These are phyloP conservation scores for Intoshia linei DNA, from an alignment of 1,140 invertebrate species.

Conservation along the genomic window DNA sequence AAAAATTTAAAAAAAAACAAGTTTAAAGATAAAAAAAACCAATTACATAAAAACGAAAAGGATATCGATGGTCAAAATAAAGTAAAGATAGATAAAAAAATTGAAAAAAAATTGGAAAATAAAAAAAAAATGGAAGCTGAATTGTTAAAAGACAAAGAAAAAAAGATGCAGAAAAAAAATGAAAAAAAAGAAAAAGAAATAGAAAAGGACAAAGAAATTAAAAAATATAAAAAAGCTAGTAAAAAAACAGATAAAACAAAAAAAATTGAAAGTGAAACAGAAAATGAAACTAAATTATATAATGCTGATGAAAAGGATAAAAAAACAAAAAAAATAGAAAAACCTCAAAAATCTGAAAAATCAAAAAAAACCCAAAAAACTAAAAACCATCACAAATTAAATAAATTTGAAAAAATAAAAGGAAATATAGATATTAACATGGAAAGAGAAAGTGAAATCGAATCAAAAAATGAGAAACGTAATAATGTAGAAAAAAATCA, in stretches of 20 bases:
- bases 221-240: slow-evolving; percentile 7
- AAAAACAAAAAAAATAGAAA: too few species aligned
- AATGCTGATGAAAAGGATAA: too few species aligned
- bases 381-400: too few species aligned
- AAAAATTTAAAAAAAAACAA: neutral
- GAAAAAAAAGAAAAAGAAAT: slow-evolving; percentile 6
- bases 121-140: neutral
- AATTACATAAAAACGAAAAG: neutral
- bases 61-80: neutral
- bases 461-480: too few species aligned
- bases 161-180: slow-evolving; percentile 10
- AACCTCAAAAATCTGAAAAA: too few species aligned
- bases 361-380: too few species aligned
- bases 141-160: neutral
- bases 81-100: neutral
- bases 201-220: slow-evolving; percentile 13
- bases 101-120: neutral
- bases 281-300: too few species aligned
- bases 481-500: too few species aligned
- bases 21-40: neutral
- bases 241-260: slow-evolving; percentile 10
- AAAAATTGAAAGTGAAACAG: neutral
- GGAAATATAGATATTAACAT: too few species aligned
- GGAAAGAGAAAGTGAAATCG: too few species aligned
- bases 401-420: too few species aligned